Base-by-base conservation (phyloP, 2,797 vertebrate species). In the Chrysocyon brachyurus region DNA sequence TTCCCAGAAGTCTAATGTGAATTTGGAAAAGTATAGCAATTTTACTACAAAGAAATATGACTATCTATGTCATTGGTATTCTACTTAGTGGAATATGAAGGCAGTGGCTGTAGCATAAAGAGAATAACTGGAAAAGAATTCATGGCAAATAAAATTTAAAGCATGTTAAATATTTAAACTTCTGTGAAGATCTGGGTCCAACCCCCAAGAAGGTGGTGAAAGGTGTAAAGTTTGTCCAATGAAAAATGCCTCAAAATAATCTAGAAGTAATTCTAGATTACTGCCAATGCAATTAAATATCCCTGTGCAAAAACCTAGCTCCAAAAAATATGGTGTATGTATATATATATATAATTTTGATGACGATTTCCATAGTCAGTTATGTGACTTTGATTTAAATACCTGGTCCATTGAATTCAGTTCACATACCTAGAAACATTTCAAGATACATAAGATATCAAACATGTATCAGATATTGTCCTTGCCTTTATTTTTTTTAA, bases 321-420 rank as follows among this genome's bases (percentile, higher is more conserved):
- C 6, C 57, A 1, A 36, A 93, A 90, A 81, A 84, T 28, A 40
- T 19, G 4, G 33, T 57, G 9, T 33, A 15, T 66, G 31, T 14
- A 11, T n/a, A 28, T 78, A 19, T 46, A 17, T 26, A 77, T n/a
- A 77, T 22, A 68, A 57, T 87, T 90, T 87, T 40, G 12, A 90
- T 72, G 94, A 40, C 1, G 64, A 31, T 68, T 81, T 75, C 9
- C 6, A 28, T 79, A 92, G 28, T 15, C 8, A 73, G 9, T 7
- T 77, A 31, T 64, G 12, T 49, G 79, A 93, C 26, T 95, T 96
- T 83, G 21, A 61, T 88, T 90, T 86, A 79, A 84, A 81, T 78
- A 56, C 94, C 15, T 87, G 64, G 8, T 46, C 3, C 5, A 36
- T 11, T 94, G n/a, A 77, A 40, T 95, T 94, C 33, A 92, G n/a